Conservation (phyloP, 2,113 vertebrate species). For the Chlorocebus sabaeus region DNA sequence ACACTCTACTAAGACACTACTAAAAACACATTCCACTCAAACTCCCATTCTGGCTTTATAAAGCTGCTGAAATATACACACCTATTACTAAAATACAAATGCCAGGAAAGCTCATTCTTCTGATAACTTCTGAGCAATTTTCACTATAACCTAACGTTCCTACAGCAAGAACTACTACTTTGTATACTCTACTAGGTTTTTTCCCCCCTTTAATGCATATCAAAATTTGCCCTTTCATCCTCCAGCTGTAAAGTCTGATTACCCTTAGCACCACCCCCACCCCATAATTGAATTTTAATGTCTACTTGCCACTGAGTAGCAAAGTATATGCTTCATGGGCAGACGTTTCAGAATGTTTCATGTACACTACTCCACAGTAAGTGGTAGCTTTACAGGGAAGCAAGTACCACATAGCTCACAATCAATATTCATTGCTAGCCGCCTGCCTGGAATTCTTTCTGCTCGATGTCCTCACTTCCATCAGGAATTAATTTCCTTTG, state of each 20-base stretch:
- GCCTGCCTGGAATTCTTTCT: conserved; percentile 24
- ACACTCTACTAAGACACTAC: conserved; percentile 28
- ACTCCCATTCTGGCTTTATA: conserved; percentile 25
- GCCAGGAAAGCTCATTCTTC: not conserved
- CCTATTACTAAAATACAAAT: conserved; percentile 28
- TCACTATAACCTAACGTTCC: not conserved
- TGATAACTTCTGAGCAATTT: conserved; percentile 16
- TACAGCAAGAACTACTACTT: not conserved
- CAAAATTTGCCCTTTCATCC: conserved; percentile 29
- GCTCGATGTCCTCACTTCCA: conserved; percentile 15
- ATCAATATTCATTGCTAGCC: conserved; percentile 38
- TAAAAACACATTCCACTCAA: conserved; percentile 49
- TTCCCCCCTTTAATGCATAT: not conserved
- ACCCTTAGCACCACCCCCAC: not conserved
- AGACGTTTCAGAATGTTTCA: conserved; percentile 27
- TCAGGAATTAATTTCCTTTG: conserved; percentile 50
- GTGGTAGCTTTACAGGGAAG: not conserved
- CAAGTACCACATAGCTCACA: conserved; percentile 23
- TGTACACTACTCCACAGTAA: not conserved
- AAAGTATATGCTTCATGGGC: conserved; percentile 35
- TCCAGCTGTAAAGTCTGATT: conserved; percentile 33
- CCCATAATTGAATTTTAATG: conserved; percentile 38
- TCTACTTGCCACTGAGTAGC: not conserved
- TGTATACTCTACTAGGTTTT: not conserved
- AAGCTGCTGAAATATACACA: conserved; percentile 57